Conservation (phyloP, 2,888 invertebrate species). For the Agelastica alni region DNA sequence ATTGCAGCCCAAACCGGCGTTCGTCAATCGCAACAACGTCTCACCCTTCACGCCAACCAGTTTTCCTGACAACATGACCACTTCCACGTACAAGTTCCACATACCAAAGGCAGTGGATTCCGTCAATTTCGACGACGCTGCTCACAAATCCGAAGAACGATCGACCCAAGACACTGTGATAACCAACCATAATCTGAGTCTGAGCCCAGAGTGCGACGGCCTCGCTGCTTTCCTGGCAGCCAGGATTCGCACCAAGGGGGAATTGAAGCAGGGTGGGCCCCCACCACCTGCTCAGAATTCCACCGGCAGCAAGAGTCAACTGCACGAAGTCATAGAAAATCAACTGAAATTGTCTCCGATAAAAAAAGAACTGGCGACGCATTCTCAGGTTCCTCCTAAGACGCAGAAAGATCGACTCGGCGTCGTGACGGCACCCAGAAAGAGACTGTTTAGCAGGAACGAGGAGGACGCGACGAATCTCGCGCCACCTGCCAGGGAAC, state of each 20-base stretch:
- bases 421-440: constrained; percentile 52
- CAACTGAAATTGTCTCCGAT: constrained; percentile 56
- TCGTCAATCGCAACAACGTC: constrained; percentile 59
- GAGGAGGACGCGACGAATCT: constrained; percentile 56
- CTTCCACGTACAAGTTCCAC: constrained; percentile 65
- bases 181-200: constrained; percentile 37
- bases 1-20: constrained; percentile 57
- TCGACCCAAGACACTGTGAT: constrained; percentile 42
- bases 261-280: constrained; percentile 65
- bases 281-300: constrained; percentile 26
- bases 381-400: constrained; percentile 57
- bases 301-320: constrained; percentile 33
- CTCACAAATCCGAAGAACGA: constrained; percentile 29
- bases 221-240: constrained; percentile 68
- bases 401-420: constrained; percentile 53
- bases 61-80: constrained; percentile 58
- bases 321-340: constrained; percentile 43
- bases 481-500: constrained; percentile 54
- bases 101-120: constrained; percentile 73
- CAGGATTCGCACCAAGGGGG: constrained; percentile 84
- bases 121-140: constrained; percentile 57
- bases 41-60: constrained; percentile 63
- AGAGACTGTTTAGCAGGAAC: constrained; percentile 64
- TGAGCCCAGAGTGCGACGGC: constrained; percentile 58
- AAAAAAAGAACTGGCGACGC: constrained; percentile 48